These are phyloP conservation scores for Bergia sp. DNA, from an alignment of 92 coral and sea anemone genomes.

Conservation along the genomic window DNA sequence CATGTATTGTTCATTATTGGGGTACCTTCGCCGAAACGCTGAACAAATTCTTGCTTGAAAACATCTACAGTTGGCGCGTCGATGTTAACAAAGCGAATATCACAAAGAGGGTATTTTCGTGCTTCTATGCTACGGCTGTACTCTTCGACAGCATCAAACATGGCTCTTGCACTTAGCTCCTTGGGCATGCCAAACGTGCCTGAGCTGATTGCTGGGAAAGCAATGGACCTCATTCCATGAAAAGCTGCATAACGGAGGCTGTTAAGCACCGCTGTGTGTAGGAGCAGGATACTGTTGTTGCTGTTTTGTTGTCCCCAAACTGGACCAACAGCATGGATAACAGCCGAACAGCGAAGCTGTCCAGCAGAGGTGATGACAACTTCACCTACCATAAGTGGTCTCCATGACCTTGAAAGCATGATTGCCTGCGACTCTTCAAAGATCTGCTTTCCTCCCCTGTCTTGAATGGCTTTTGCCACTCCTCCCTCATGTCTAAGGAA, in stretches of 20 bases:
- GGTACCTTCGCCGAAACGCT: conserved; percentile 46
- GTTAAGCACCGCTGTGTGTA: conserved; percentile 49
- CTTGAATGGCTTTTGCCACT: conserved; percentile 81
- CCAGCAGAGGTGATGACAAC: conserved; percentile 66
- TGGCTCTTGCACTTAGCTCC: conserved; percentile 66
- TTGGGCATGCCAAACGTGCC: conserved; percentile 61
- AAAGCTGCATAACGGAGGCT: conserved; percentile 59
- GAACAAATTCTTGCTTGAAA: conserved; percentile 65
- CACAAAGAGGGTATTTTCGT: conserved; percentile 24
- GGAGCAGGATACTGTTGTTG: conserved; percentile 21
- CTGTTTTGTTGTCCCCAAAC: conserved; percentile 54
- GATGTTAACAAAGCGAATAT: conserved; percentile 74
- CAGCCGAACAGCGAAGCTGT: conserved; percentile 60
- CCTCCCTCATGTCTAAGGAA: conserved; percentile 68
- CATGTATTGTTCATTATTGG: neutral
- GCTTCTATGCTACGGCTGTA: conserved; percentile 26
- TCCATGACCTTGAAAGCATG: neutral
- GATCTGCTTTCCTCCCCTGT: conserved; percentile 74
- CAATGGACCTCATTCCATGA: conserved; percentile 55
- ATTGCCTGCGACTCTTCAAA: conserved; percentile 55
- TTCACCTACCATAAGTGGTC: conserved; percentile 51
- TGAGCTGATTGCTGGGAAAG: conserved; percentile 92
- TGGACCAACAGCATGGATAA: conserved; percentile 81
- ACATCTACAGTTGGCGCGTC: conserved; percentile 61
- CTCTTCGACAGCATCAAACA: conserved; percentile 70